Percentiles rank a stretch among this genome's conserved stretches.
These are phyloP conservation scores for Gerosis bhagava DNA, from an alignment of 2,888 invertebrate genomes.

Conservation along the genomic window DNA sequence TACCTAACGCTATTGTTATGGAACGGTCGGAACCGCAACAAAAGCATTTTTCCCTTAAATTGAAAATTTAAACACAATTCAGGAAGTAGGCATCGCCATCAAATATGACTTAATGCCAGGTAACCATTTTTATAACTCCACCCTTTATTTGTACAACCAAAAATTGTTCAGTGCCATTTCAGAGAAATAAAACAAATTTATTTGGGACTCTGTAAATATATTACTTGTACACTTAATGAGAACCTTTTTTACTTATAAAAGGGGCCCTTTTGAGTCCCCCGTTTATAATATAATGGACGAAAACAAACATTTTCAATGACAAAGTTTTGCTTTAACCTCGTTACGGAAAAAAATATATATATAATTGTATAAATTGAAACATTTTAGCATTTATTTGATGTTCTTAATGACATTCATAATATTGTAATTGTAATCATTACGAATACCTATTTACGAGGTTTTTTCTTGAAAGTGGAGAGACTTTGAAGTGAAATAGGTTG, in stretches of 20 bases:
- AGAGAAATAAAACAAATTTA: conserved; percentile 17
- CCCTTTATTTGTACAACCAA: conserved; percentile 17
- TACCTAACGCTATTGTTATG: conserved; percentile 8
- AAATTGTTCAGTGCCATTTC: conserved; percentile 8
- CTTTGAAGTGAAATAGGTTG: too few relatives aligned
- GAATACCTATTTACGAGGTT: too few relatives aligned
- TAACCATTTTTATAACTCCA: conserved; percentile 15
- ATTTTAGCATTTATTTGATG: too few relatives aligned
- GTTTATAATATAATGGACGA: conserved; percentile 1
- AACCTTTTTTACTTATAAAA: conserved; percentile 9
- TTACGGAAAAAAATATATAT: too few relatives aligned
- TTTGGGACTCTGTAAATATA: conserved; percentile 20
- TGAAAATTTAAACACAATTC: conserved; percentile 24
- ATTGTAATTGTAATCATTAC: too few relatives aligned
- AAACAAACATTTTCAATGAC: conserved; percentile 6
- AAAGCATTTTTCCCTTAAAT: conserved; percentile 15
- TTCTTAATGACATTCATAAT: too few relatives aligned
- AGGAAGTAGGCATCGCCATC: conserved; percentile 20
- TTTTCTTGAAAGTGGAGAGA: too few relatives aligned
- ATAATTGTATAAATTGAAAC: too few relatives aligned
- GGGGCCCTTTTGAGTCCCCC: not conserved
- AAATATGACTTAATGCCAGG: conserved; percentile 23
- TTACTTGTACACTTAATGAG: conserved; percentile 14
- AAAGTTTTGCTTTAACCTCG: conserved; percentile 2
- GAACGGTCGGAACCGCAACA: conserved; percentile 16